phyloP scores from a whole-genome alignment of 2,888 invertebrate genomes.

The Rhamphomyia laevipes region DNA sequence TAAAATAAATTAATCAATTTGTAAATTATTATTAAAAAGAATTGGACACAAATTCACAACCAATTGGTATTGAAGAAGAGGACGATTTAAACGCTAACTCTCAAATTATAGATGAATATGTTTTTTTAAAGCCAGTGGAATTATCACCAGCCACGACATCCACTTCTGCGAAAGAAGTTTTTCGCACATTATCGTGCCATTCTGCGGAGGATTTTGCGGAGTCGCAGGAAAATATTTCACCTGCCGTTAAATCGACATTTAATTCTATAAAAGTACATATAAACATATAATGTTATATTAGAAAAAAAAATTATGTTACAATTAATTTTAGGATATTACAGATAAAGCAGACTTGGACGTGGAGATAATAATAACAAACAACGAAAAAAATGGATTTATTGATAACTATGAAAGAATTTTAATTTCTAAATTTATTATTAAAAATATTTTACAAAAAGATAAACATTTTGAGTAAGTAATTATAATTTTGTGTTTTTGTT shows the following conservation, averaged over 20 bases:
- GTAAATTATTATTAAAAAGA: too few relatives aligned
- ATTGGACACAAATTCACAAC: too few relatives aligned
- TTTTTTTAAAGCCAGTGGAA: too few relatives aligned
- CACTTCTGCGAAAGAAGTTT: too few relatives aligned
- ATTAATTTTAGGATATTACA: background rate
- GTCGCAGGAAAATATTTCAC: too few relatives aligned
- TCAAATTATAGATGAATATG: too few relatives aligned
- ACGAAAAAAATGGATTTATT: background rate
- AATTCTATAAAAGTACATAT: background rate
- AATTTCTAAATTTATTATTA: constrained; percentile 1
- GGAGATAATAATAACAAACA: constrained; percentile 1
- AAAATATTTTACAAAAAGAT: constrained; percentile 1
- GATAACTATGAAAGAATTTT: constrained; percentile 3
- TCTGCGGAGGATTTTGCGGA: too few relatives aligned
- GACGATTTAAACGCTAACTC: too few relatives aligned
- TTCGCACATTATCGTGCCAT: too few relatives aligned
- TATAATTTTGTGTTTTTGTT: background rate
- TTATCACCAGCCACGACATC: too few relatives aligned
- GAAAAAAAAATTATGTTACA: background rate
- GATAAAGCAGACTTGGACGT: constrained; percentile 1
- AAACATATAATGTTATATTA: background rate
- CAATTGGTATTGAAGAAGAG: too few relatives aligned
- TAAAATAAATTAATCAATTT: too few relatives aligned
- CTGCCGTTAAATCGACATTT: background rate
- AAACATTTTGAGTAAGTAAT: background rate